Evolutionary conservation across 2,888 invertebrate genomes (phyloP), one percentile per base, ranked within the genome.

Genomic region (Sesamia inferens): DNA sequence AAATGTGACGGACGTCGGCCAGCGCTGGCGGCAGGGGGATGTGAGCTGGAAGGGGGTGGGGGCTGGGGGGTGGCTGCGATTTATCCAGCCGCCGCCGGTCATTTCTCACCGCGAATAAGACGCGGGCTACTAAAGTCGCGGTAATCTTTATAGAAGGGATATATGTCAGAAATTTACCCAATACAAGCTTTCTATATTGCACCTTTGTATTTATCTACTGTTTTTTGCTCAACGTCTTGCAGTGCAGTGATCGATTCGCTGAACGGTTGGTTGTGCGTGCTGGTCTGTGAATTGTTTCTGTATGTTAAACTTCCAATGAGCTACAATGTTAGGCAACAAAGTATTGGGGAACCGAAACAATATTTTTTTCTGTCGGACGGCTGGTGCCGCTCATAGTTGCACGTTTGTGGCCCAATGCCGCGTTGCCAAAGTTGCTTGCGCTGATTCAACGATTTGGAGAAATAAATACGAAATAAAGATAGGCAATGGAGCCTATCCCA

Each of bases 1-100:
- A 80, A 85, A 85, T 85, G 85, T 71, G 76, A 77, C 65, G 79
- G 75, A 69, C 66, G 59, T 42, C 13, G 44, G 65, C 39, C 47
- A 39, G 59, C 5, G 65, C 14, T 14, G 13, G 31, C 47, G n/a
- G 31, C 0, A 5, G 16, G 16, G 24, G 6, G 22, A 51, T 5
- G 31, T 24, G 22, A 13, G 8, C 47, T 4, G 14, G 1, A 31
- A 31, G n/a, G 16, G 13, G 55, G 31, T 0, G 48, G 51, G 44
- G 6, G 13, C 19, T 0, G 14, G 13, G 10, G 16, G 44, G 6
- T 2, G 22, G 59, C 8, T 5, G 42, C 55, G 14, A 78, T 71
- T 78, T 68, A 63, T 77, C 70, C 78, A 14, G 51, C 57, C 62
- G 57, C 64, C 51, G 71, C 31, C 31, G 3, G 61, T 77, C 64